phyloP scores from a whole-genome alignment of 2,113 vertebrate genomes.

The Zeus faber region DNA sequence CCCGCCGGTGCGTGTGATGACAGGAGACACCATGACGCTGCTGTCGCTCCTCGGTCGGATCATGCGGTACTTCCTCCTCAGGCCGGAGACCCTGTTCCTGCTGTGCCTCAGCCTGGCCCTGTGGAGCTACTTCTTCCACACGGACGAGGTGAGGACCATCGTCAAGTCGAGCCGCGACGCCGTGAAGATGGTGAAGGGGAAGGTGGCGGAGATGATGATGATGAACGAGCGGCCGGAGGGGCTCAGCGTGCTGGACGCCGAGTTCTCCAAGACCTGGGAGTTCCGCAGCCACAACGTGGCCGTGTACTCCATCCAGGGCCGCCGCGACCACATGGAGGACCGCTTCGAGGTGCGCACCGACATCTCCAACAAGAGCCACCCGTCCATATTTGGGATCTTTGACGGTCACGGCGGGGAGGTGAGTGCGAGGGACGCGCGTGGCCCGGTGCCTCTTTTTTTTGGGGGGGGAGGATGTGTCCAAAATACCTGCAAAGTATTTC shows the following conservation, averaged over 20 bases:
- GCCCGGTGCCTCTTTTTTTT: no score
- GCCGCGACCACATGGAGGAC: constrained; percentile 98
- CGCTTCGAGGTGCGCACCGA: constrained; percentile 93
- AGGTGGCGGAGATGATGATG: constrained; percentile 97
- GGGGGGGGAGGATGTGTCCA: no score
- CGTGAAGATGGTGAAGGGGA: constrained; percentile 97
- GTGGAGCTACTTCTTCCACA: constrained; percentile 99
- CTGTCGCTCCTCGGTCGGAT: constrained; percentile 98
- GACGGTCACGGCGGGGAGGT: constrained; percentile 98
- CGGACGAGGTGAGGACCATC: constrained; percentile 98
- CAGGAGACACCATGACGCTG: constrained; percentile 99
- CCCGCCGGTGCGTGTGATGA: constrained; percentile 88
- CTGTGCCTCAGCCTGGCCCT: constrained; percentile 95
- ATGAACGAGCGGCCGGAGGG: constrained; percentile 92
- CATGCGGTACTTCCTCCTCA: constrained; percentile 98
- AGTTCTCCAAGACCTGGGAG: constrained; percentile 97
- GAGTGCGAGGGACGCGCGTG: constrained; percentile 49
- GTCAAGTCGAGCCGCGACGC: constrained; percentile 96
- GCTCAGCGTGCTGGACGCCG: constrained; percentile 88
- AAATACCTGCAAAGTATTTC: no score
- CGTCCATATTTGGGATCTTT: constrained; percentile 96
- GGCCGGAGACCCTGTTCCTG: constrained; percentile 95
- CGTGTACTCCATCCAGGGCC: constrained; percentile 96
- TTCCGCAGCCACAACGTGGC: constrained; percentile 95
- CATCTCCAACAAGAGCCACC: constrained; percentile 92